Base-by-base conservation (phyloP, 2,797 vertebrate genomes). In the Schizothorax lantsangensis region DNA sequence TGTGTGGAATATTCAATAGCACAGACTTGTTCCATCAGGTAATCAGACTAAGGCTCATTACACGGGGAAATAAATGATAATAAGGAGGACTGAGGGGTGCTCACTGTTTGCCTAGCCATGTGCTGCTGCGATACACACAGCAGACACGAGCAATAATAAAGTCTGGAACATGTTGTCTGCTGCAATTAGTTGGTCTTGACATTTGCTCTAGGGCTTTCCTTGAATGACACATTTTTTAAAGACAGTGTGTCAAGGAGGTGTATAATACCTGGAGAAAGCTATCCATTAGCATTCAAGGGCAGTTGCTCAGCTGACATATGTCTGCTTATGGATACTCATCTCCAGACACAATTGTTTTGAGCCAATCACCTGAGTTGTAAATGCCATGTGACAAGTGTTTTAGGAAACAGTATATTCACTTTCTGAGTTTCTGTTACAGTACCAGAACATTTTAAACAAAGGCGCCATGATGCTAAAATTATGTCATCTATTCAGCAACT, bases 11-110 rank as follows among this genome's bases (percentile, higher is more conserved):
- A 88, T 90, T 86, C 83, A 71, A 26, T 86, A 5, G 78, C 82
- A 73, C 68, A 23, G 62, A 83, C 84, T 64, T 83, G 81, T 88
- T 89, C 90, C 88, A 88, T 90, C 85, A 81, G 71, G 71, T 71
- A 83, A 91, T 90, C 81, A 91, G 72, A 68, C 11, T 78, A 87
- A 85, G 88, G 88, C 77, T 90, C 85, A 91, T 91, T 92, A 84
- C 81, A 85, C 85, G 33, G 66, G 21, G 64, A 87, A 78, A 84
- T 17, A 85, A 52, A 73, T 80, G 19, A 77, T 88, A 86, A 88
- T 88, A 81, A 88, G 79, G 12, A 64, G 1, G 43, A 30, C 43
- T 9, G 36, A 85, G 84, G 47, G 17, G 23, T 30, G 33, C 49
- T 40, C 17, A n/a, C 23, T 82, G 80, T 80, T 81, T 66, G 43